Evolutionary conservation across 2,797 vertebrate genomes (phyloP).

Genomic region (Anguilla marmorata): DNA sequence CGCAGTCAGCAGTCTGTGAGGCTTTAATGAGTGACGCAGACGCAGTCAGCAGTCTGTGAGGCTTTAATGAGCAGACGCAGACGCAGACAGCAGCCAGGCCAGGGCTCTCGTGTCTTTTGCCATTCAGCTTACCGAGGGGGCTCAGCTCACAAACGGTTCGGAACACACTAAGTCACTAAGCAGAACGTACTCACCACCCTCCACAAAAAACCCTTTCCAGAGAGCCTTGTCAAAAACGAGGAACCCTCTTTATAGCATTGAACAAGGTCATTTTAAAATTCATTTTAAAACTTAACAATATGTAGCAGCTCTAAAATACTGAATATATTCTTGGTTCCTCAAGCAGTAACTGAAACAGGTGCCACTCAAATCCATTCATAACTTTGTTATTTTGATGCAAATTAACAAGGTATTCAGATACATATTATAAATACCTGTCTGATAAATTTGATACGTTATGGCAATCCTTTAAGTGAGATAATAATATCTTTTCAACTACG

Average conservation of each 20-base stretch:
- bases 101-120: slow-evolving; percentile 66
- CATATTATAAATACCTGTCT: no score
- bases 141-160: not conserved
- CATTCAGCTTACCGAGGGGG: not conserved
- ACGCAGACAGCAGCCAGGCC: slow-evolving; percentile 50
- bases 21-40: slow-evolving; percentile 16
- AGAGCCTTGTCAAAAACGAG: not conserved
- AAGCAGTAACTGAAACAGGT: not conserved
- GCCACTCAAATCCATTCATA: not conserved
- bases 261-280: not conserved
- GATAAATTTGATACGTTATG: not conserved
- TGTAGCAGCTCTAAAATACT: not conserved
- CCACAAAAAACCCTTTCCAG: not conserved
- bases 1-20: slow-evolving; percentile 22
- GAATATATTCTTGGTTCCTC: not conserved
- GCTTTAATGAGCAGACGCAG: slow-evolving; percentile 46
- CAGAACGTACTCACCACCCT: not conserved
- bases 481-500: not conserved
- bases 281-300: not conserved
- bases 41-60: not conserved
- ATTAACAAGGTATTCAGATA: not conserved
- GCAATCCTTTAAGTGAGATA: not conserved
- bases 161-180: not conserved
- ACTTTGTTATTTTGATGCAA: no score
- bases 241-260: not conserved